Evolutionary conservation across 1,140 invertebrate species (phyloP).

Genomic region (Psix sp.): DNA sequence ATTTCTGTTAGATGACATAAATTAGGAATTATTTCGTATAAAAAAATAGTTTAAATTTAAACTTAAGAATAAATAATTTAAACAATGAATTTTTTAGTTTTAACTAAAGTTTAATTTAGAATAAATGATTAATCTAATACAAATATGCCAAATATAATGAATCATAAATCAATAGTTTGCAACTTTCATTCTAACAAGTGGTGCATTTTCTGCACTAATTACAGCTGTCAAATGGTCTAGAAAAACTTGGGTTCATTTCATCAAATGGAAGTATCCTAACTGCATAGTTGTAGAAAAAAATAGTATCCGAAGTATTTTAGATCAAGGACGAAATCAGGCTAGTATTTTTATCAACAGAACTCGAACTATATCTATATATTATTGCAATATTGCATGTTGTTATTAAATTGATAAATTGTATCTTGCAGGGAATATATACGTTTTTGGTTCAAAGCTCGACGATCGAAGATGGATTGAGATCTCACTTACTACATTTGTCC

Average conservation of each 20-base stretch:
- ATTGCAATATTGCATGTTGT: background rate
- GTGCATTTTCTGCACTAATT: background rate
- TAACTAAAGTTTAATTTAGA: too few species aligned
- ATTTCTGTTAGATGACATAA: too few species aligned
- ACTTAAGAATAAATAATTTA: too few species aligned
- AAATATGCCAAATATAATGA: too few species aligned
- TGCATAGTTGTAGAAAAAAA: constrained; percentile 68
- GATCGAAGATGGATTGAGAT: constrained; percentile 62
- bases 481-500: constrained; percentile 64
- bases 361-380: background rate
- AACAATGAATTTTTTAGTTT: too few species aligned
- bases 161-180: too few species aligned
- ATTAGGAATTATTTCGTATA: too few species aligned
- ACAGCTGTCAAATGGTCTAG: constrained; percentile 65
- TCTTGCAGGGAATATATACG: constrained; percentile 69
- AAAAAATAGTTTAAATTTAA: too few species aligned
- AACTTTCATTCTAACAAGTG: too few species aligned
- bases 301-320: constrained; percentile 68
- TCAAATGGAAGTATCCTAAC: constrained; percentile 71
- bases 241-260: constrained; percentile 66
- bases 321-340: constrained; percentile 72
- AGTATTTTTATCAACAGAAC: constrained; percentile 33
- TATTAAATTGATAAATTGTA: background rate
- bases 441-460: constrained; percentile 67
- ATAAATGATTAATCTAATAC: too few species aligned